Conservation (phyloP, 2,888 invertebrate species). For the Gibbula magus region DNA sequence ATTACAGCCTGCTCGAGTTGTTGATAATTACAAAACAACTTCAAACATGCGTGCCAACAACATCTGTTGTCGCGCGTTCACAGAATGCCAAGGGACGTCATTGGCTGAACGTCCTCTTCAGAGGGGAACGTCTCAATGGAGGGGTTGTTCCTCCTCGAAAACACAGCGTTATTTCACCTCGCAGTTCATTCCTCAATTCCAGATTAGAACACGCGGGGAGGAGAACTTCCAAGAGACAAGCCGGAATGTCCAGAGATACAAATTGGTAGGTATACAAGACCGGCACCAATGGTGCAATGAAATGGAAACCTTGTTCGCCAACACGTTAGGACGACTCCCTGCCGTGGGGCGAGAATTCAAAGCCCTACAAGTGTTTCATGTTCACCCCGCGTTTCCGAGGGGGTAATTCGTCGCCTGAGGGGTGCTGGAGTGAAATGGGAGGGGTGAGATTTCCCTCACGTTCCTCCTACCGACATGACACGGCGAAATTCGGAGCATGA, state of each 20-base stretch:
- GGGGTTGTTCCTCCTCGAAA: too few species aligned
- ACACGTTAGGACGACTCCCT: background rate
- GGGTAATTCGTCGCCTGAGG: slow-evolving; percentile 11
- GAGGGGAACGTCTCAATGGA: too few species aligned
- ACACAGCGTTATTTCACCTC: too few species aligned
- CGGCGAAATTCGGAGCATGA: background rate
- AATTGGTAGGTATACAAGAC: too few species aligned
- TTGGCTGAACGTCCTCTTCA: background rate
- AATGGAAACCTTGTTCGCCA: background rate
- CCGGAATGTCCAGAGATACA: too few species aligned
- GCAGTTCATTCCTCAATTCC: too few species aligned
- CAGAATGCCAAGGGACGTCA: background rate
- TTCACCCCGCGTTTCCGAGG: background rate
- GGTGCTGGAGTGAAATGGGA: background rate
- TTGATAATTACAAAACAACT: background rate
- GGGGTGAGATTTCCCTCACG: background rate
- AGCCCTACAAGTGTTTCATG: slow-evolving; percentile 8
- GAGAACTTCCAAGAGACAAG: too few species aligned
- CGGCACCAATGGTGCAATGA: too few species aligned
- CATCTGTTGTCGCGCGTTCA: background rate
- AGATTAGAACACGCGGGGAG: too few species aligned
- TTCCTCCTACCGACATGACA: background rate
- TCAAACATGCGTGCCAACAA: background rate
- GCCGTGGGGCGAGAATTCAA: background rate
- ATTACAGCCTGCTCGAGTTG: background rate